Evolutionary conservation across 2,797 vertebrate genomes (phyloP), one percentile per base, ranked within the genome.

Genomic region (Masticophis lateralis): DNA sequence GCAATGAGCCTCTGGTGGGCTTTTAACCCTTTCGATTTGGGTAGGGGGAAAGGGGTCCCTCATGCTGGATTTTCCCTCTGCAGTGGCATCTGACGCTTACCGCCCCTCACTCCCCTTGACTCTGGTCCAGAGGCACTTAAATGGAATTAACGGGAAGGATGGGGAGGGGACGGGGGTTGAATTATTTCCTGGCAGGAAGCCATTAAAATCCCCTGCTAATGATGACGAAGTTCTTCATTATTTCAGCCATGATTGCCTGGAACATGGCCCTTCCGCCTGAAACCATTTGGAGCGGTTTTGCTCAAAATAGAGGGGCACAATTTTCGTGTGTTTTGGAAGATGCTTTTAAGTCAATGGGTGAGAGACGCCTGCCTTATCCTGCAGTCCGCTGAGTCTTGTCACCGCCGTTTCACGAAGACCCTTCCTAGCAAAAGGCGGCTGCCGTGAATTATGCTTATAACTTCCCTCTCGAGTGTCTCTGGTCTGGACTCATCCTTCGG

Each of bases 261-360:
- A 93, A 93, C 0, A 1, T 56, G 90, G 92, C 60, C 91, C 89
- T 89, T 95, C 47, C 2, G 74, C 74, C 92, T 74, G 94, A 93
- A 95, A 95, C 95, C 95, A 87, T 96, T 94, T 92, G 12, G 32
- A 6, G 63, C 95, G 92, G 16, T 0, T 92, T 87, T 94, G 47
- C 94, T 92, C 90, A 57, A 61, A 61, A 69, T 25, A 1, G 16
- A 4, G 91, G 88, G 69, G 69, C 16, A 1, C 16, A 3, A 20
- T 95, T 90, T 32, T 87, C 93, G 94, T 32, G 22, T 43, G 60
- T 86, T 60, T 87, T 63, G 16, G 20, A 55, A 86, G 83, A 94
- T 94, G 93, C 90, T 95, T 96, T 95, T 66, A 95, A 91, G 93
- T 91, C 95, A 95, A 94, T 91, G 93, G 94, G 91, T 92, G 91